Percentiles rank a stretch among this genome's conserved stretches.
Conservation (phyloP, 2,797 vertebrate genomes). For the Sebastes vulpes region DNA sequence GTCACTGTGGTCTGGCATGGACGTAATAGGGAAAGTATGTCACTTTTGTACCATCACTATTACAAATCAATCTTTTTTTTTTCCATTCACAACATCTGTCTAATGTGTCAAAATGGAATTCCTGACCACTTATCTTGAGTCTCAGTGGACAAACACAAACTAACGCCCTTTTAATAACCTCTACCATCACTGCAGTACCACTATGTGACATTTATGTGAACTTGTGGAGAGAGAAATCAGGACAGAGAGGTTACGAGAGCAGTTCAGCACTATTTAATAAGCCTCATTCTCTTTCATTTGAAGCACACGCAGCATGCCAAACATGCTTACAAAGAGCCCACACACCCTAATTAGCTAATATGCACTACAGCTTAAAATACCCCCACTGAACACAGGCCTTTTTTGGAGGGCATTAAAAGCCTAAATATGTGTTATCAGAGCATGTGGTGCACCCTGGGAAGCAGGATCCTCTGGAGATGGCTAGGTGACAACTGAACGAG, state of each 20-base stretch:
- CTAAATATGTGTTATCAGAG: constrained; percentile 78
- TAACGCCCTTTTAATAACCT: constrained; percentile 12
- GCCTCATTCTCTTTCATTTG: constrained; percentile 73
- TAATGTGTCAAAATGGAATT: neutral
- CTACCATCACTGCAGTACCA: neutral
- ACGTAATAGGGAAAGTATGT: neutral
- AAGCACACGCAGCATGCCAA: constrained; percentile 70
- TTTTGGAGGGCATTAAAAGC: constrained; percentile 70
- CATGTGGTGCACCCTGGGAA: constrained; percentile 69
- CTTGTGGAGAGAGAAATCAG: constrained; percentile 54
- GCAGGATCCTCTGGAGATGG: constrained; percentile 70
- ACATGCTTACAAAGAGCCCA: constrained; percentile 73
- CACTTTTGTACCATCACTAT: neutral
- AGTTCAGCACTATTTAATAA: constrained; percentile 74
- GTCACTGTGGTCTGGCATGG: constrained; percentile 22
- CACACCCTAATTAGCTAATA: constrained; percentile 80
- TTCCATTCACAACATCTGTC: neutral
- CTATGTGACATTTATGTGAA: constrained; percentile 60
- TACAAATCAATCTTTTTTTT: neutral
- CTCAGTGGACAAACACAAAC: constrained; percentile 14
- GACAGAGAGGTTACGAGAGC: constrained; percentile 65
- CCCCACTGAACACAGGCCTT: constrained; percentile 64
- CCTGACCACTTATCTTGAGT: neutral
- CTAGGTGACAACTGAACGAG: constrained; percentile 60
- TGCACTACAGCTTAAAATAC: constrained; percentile 73